Conservation (phyloP, 2,888 invertebrate species). For the Tetranychus piercei region DNA sequence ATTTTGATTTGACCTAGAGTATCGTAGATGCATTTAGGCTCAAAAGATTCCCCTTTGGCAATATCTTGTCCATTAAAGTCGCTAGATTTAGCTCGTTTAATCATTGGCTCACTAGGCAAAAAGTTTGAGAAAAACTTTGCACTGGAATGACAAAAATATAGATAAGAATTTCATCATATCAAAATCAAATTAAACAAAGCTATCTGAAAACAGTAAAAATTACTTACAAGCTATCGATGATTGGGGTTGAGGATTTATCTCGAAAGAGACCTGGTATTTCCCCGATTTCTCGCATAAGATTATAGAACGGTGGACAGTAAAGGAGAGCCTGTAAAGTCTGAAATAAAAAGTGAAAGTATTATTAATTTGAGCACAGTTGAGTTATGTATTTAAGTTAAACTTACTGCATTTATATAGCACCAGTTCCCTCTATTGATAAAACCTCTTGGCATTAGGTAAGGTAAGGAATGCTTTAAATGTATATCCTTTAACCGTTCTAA, state of each 20-base stretch:
- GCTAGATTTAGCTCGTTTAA: constrained; percentile 17
- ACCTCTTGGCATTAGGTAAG: constrained; percentile 68
- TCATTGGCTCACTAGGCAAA: constrained; percentile 28
- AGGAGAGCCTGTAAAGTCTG: constrained; percentile 70
- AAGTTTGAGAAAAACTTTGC: constrained; percentile 62
- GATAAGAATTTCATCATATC: neutral
- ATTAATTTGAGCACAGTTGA: constrained; percentile 8
- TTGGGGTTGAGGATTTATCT: constrained; percentile 43
- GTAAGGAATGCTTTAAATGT: constrained; percentile 54
- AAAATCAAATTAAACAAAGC: neutral
- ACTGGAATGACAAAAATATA: constrained; percentile 32
- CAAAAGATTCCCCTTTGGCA: constrained; percentile 53
- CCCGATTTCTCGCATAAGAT: constrained; percentile 60
- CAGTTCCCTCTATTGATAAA: constrained; percentile 82
- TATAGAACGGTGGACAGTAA: constrained; percentile 86
- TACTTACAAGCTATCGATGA: constrained; percentile 78
- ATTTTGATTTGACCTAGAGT: constrained; percentile 56
- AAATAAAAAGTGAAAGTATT: constrained; percentile 13
- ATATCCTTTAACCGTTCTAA: constrained; percentile 43
- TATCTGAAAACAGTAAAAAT: neutral
- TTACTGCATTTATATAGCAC: constrained; percentile 75
- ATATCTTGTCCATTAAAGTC: constrained; percentile 29
- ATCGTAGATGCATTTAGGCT: constrained; percentile 67
- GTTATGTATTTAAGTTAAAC: constrained; percentile 8
- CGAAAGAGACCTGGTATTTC: constrained; percentile 35